Evolutionary conservation across 2,888 invertebrate species (phyloP).

Genomic region (Scrobipalpa costella): DNA sequence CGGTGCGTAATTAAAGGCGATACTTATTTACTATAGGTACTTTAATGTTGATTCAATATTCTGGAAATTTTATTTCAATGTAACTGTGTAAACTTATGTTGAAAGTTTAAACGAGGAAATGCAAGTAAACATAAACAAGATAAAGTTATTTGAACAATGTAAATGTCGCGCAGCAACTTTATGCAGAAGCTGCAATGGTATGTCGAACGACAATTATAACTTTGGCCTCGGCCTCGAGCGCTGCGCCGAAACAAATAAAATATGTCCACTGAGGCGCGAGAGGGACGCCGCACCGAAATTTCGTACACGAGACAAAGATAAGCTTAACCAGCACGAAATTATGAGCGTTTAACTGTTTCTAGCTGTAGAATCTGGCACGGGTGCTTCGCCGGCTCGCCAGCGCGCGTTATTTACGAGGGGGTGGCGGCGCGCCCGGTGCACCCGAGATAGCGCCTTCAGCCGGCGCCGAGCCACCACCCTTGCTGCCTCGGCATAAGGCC

Average conservation of each 20-base stretch:
- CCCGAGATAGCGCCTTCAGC: slow-evolving; percentile 77
- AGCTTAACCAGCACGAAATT: slow-evolving; percentile 81
- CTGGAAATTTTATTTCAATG: background rate
- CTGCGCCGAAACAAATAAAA: slow-evolving; percentile 77
- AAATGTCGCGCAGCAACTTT: slow-evolving; percentile 68
- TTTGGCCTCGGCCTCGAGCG: slow-evolving; percentile 72
- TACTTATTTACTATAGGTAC: background rate
- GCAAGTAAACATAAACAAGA: slow-evolving; percentile 62
- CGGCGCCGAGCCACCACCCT: slow-evolving; percentile 48
- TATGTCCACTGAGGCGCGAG: slow-evolving; percentile 75
- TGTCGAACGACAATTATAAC: slow-evolving; percentile 80
- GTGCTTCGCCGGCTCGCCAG: slow-evolving; percentile 81
- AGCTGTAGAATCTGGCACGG: slow-evolving; percentile 81
- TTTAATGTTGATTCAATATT: background rate
- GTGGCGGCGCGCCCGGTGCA: slow-evolving; percentile 64
- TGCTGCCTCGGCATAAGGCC: slow-evolving; percentile 35
- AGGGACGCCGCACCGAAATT: slow-evolving; percentile 73
- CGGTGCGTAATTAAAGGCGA: background rate
- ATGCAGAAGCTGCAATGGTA: slow-evolving; percentile 76
- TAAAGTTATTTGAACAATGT: slow-evolving; percentile 75
- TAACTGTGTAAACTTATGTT: slow-evolving; percentile 14
- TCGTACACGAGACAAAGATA: slow-evolving; percentile 80
- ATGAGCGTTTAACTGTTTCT: slow-evolving; percentile 82
- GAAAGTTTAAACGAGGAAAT: slow-evolving; percentile 20
- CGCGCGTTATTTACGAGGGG: slow-evolving; percentile 80